phyloP scores from a whole-genome alignment of 1,140 invertebrate species.

The Teleopsis dalmanni region DNA sequence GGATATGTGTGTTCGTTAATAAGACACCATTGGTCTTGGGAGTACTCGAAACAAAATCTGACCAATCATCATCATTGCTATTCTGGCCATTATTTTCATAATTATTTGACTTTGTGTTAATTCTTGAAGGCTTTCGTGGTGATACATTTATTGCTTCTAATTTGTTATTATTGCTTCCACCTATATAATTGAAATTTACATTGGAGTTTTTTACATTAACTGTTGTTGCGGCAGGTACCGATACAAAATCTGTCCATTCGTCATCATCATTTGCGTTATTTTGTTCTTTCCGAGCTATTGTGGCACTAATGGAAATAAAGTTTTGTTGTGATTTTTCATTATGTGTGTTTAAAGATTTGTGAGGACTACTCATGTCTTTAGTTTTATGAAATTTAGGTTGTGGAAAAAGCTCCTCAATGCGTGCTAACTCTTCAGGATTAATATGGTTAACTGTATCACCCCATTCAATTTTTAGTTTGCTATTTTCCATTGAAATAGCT shows the following conservation, averaged over 20 bases:
- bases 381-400: conserved; percentile 6
- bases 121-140: not conserved
- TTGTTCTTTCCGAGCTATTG: conserved; percentile 28
- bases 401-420: conserved; percentile 45
- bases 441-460: conserved; percentile 50
- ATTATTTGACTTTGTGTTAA: not conserved
- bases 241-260: conserved; percentile 54
- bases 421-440: conserved; percentile 55
- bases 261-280: conserved; percentile 44
- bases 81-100: not conserved
- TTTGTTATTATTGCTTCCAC: conserved; percentile 2
- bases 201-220: conserved; percentile 4
- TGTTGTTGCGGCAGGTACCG: conserved; percentile 42
- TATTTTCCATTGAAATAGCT: conserved; percentile 25
- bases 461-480: conserved; percentile 49
- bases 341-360: conserved; percentile 6
- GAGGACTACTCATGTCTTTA: conserved; percentile 23
- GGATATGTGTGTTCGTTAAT: conserved; percentile 8
- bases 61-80: conserved; percentile 51
- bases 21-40: conserved; percentile 15
- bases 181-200: conserved; percentile 1
- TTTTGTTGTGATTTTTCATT: not conserved
- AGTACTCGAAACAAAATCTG: conserved; percentile 55
- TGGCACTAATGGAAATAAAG: conserved; percentile 31
- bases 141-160: not conserved